Conservation (phyloP, 2,113 vertebrate species). For the Onychorhynchus coronatus region DNA sequence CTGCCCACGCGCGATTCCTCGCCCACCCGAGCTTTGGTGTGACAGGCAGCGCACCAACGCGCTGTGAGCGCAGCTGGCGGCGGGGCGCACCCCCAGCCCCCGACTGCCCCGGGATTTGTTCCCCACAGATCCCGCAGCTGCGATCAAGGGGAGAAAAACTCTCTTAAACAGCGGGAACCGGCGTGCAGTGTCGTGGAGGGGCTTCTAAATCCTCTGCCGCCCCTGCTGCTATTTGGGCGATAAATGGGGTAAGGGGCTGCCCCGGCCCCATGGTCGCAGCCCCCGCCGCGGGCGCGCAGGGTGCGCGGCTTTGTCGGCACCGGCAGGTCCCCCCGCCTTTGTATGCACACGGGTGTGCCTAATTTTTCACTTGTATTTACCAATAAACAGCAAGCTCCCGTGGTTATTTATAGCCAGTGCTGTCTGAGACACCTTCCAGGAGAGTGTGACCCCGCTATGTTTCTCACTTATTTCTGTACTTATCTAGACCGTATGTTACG, state of each 20-base stretch:
- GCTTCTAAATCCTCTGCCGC: background rate
- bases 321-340: background rate
- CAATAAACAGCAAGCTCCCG: background rate
- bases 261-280: background rate
- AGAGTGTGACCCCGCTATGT: background rate
- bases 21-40: background rate
- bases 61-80: background rate
- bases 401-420: background rate
- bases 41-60: background rate
- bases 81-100: background rate
- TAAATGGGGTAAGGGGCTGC: background rate
- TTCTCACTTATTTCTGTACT: constrained; percentile 21
- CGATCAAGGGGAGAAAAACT: too few relatives aligned
- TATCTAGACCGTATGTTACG: background rate
- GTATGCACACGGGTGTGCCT: background rate
- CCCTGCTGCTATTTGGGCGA: background rate
- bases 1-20: background rate
- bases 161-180: background rate
- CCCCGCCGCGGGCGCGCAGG: background rate
- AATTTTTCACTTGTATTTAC: background rate
- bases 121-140: background rate
- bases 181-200: rapidly evolving
- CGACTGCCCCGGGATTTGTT: background rate
- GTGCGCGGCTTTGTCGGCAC: background rate
- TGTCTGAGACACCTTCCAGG: constrained; percentile 12